Evolutionary conservation across 2,113 vertebrate genomes (phyloP).

Genomic region (Ciconia maguari): DNA sequence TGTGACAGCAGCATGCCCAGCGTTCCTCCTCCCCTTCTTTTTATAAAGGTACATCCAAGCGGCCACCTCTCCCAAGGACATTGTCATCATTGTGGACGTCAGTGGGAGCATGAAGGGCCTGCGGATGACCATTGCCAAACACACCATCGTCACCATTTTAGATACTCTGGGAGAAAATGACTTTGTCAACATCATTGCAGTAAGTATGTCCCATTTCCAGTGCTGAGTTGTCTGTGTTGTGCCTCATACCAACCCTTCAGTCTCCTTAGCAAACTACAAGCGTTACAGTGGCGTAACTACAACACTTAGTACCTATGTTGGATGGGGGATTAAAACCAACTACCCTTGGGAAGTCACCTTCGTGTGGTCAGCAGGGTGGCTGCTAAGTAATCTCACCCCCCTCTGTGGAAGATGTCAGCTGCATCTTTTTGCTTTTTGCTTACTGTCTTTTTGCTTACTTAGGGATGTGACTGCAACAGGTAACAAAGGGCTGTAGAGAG

Average conservation of each 20-base stretch:
- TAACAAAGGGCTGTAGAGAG: background rate
- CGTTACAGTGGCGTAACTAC: background rate
- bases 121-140: conserved; percentile 90
- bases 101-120: conserved; percentile 98
- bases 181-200: conserved; percentile 94
- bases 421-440: background rate
- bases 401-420: background rate
- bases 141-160: conserved; percentile 90
- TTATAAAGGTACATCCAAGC: conserved; percentile 92
- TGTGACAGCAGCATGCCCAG: fast-evolving
- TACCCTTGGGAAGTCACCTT: background rate
- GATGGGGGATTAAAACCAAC: background rate
- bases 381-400: background rate
- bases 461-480: background rate
- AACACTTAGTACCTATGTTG: background rate
- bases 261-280: background rate
- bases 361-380: background rate
- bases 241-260: background rate
- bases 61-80: conserved; percentile 93
- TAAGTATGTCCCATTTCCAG: conserved; percentile 39
- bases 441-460: background rate
- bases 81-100: conserved; percentile 90
- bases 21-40: background rate
- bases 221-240: background rate
- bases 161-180: conserved; percentile 97